phyloP scores from a whole-genome alignment of 2,888 invertebrate species.

The Caenorhabditis sulstoni region DNA sequence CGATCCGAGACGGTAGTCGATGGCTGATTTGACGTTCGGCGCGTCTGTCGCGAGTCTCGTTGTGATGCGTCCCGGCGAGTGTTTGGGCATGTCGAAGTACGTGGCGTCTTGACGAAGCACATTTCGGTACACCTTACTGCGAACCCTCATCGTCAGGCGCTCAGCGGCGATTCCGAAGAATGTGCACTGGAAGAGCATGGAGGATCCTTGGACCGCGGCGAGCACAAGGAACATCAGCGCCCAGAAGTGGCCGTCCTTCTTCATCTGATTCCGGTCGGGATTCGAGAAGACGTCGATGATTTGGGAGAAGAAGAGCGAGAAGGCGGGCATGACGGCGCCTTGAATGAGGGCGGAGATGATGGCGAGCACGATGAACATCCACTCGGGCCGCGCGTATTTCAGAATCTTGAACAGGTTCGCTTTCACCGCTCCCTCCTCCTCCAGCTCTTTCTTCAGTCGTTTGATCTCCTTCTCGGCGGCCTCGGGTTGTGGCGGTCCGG shows the following conservation, averaged over 20 bases:
- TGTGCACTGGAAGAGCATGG: conserved; percentile 74
- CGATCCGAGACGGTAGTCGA: conserved; percentile 81
- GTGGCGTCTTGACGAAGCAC: conserved; percentile 81
- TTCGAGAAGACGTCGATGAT: conserved; percentile 64
- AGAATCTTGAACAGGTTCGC: conserved; percentile 79
- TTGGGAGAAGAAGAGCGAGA: conserved; percentile 82
- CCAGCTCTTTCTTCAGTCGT: conserved; percentile 67
- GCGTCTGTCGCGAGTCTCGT: conserved; percentile 82
- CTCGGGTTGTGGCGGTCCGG: conserved; percentile 26
- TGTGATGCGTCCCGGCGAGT: conserved; percentile 81
- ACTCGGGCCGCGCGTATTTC: conserved; percentile 81
- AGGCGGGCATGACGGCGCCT: conserved; percentile 81
- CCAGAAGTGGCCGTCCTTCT: conserved; percentile 82
- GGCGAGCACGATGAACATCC: conserved; percentile 81
- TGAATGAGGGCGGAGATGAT: conserved; percentile 79
- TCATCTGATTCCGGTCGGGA: conserved; percentile 79
- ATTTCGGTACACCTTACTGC: conserved; percentile 81
- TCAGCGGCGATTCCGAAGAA: conserved; percentile 81
- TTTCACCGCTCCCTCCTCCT: conserved; percentile 71
- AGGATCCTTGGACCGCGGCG: conserved; percentile 80
- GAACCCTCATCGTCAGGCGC: conserved; percentile 81
- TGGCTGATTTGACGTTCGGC: conserved; percentile 82
- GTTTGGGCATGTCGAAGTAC: conserved; percentile 82
- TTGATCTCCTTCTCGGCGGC: conserved; percentile 62
- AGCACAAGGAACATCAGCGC: conserved; percentile 81